Evolutionary conservation across 2,797 vertebrate species (phyloP), one percentile per base, ranked within the genome.

Genomic region (Glossophaga mutica): DNA sequence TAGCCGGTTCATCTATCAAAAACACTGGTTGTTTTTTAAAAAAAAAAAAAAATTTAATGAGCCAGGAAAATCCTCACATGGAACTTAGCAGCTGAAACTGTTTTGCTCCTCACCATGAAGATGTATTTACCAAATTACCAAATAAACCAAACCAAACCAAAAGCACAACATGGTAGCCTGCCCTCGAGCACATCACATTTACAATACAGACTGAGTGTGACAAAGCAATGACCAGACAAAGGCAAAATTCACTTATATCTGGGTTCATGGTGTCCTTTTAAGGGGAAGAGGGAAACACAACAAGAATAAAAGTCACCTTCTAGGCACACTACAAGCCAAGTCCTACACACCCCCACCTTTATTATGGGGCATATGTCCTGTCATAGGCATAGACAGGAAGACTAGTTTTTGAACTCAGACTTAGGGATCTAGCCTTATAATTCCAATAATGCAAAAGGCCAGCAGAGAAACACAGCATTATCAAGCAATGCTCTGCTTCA

Each of bases 121-220:
- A 89, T 48, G 15, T 79, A 81, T 86, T 93, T 91, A 32, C 46
- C 85, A 94, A 90, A 86, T 57, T 70, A 62, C 19, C 71, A 90
- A 93, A 50, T 37, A 79, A 73, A 39, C 46, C 74, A 92, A 79
- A 70, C 22, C 32, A 76, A 90, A 76, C 50, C 50, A 21, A 55
- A 92, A 34, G 39, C 5, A 83, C 57, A 83, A 77, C 46, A 84
- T 67, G 39, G 37, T 46, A 46, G 19, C 70, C 16, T 71, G 39
- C 2, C 29, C 5, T 34, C 9, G 77, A 73, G 59, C 71, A 55
- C 7, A 91, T 67, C 46, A 95, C 18, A 59, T 82, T 90, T 86
- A 90, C 21, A 57, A 19, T 29, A 82, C 11, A 67, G 59, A 55
- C 29, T 10, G 3, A 79, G 29, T 86, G n/a, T 84, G 15, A 93